phyloP scores from a whole-genome alignment of 1,140 invertebrate genomes.

The Agrilus planipennis region DNA sequence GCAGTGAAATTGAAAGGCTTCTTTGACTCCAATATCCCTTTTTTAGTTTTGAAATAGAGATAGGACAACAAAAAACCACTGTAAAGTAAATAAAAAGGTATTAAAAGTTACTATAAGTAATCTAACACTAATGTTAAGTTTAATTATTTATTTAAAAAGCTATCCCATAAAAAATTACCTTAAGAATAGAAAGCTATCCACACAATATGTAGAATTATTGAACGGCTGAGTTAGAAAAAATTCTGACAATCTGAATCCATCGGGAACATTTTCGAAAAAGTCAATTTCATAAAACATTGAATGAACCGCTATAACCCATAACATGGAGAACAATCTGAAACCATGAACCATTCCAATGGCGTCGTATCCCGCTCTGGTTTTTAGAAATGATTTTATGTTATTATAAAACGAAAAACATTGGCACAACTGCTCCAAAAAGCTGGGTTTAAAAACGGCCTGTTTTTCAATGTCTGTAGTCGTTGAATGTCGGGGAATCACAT shows the following conservation, averaged over 20 bases:
- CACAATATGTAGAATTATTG: slow-evolving; percentile 34
- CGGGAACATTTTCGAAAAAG: slow-evolving; percentile 27
- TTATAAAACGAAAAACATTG: no score
- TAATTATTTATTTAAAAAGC: neutral
- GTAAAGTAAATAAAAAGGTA: slow-evolving; percentile 10
- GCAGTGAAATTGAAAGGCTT: slow-evolving; percentile 17
- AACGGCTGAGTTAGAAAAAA: slow-evolving; percentile 30
- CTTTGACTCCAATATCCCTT: slow-evolving; percentile 17
- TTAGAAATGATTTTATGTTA: no score
- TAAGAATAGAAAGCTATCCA: slow-evolving; percentile 39
- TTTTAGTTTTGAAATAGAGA: slow-evolving; percentile 29
- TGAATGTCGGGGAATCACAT: no score
- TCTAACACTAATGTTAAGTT: neutral
- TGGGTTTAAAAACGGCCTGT: no score
- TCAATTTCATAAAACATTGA: slow-evolving; percentile 33
- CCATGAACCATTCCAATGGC: slow-evolving; percentile 33
- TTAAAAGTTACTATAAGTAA: neutral
- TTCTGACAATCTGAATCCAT: slow-evolving; percentile 25
- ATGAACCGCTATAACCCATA: slow-evolving; percentile 38
- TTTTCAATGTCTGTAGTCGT: no score
- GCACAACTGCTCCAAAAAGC: no score
- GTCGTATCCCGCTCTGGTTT: no score
- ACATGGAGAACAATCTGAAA: slow-evolving; percentile 36
- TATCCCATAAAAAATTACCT: slow-evolving; percentile 20
- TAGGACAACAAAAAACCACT: slow-evolving; percentile 38